phyloP scores from a whole-genome alignment of 2,113 vertebrate genomes.

The Rhabdomys dilectus region DNA sequence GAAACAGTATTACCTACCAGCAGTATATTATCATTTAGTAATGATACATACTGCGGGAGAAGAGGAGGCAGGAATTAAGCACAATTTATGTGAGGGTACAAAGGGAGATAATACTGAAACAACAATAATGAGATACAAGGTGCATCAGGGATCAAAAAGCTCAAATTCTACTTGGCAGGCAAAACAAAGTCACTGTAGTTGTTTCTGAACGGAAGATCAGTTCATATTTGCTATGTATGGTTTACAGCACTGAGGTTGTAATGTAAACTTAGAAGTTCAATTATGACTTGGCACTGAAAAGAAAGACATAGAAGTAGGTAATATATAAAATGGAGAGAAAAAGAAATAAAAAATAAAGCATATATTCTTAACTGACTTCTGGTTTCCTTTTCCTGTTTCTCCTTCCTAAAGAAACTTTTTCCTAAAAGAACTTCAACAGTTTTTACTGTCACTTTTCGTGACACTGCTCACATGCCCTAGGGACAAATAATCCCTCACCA shows the following conservation, averaged over 20 bases:
- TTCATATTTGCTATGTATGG: conserved; percentile 14
- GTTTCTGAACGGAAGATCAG: neutral
- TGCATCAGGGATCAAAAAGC: neutral
- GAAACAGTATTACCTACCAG: neutral
- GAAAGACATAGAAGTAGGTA: neutral
- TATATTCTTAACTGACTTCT: neutral
- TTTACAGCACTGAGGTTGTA: neutral
- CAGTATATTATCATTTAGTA: neutral
- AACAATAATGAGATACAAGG: neutral
- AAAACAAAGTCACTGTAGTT: conserved; percentile 10
- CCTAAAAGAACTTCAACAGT: neutral
- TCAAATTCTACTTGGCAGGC: conserved; percentile 42
- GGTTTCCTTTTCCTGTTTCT: neutral
- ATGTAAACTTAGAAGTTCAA: neutral
- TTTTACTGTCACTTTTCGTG: neutral
- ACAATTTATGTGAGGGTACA: neutral
- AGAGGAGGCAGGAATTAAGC: conserved; percentile 4
- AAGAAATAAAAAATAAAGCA: neutral
- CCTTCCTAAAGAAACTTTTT: neutral
- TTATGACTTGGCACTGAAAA: neutral
- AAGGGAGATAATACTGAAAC: neutral
- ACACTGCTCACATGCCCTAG: neutral
- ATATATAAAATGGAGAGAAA: neutral
- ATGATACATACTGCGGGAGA: neutral
- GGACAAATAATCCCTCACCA: neutral